phyloP scores from a whole-genome alignment of 2,888 invertebrate genomes.

The Abscondita cerata region DNA sequence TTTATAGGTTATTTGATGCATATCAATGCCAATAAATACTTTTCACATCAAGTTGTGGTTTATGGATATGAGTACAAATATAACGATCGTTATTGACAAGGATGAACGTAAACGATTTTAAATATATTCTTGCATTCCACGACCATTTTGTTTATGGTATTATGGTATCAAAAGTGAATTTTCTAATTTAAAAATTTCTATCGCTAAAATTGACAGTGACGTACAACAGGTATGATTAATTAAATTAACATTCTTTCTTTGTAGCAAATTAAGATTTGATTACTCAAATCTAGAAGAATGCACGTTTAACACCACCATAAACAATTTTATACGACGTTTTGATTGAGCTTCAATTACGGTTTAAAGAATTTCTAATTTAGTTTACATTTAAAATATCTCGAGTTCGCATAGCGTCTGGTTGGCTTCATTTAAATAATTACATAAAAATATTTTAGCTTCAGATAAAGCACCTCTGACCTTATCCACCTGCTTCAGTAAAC shows the following conservation, averaged over 20 bases:
- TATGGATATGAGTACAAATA: slow-evolving; percentile 19
- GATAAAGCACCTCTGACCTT: too few relatives aligned
- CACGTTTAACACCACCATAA: too few relatives aligned
- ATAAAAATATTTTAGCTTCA: too few relatives aligned
- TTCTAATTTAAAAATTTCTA: too few relatives aligned
- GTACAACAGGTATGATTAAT: not conserved
- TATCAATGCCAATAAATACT: slow-evolving; percentile 29
- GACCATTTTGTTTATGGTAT: too few relatives aligned
- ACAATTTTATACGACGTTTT: not conserved
- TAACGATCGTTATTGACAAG: slow-evolving; percentile 19
- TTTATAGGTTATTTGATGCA: slow-evolving; percentile 23
- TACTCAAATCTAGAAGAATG: not conserved
- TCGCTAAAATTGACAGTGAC: too few relatives aligned
- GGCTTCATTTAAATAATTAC: too few relatives aligned
- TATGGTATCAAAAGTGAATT: too few relatives aligned
- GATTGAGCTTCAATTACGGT: not conserved
- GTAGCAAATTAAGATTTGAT: not conserved
- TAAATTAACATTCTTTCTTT: not conserved
- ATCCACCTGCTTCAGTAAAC: too few relatives aligned
- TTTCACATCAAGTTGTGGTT: slow-evolving; percentile 26
- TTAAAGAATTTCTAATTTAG: slow-evolving; percentile 1
- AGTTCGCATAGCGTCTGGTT: too few relatives aligned
- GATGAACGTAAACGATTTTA: not conserved
- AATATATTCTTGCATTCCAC: not conserved
- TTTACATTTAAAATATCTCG: not conserved